Evolutionary conservation across 30 jellyfish, hydroid and myxozoan genomes (phyloP), one percentile per base, ranked within the genome.

Genomic region (Aurelia sp.): DNA sequence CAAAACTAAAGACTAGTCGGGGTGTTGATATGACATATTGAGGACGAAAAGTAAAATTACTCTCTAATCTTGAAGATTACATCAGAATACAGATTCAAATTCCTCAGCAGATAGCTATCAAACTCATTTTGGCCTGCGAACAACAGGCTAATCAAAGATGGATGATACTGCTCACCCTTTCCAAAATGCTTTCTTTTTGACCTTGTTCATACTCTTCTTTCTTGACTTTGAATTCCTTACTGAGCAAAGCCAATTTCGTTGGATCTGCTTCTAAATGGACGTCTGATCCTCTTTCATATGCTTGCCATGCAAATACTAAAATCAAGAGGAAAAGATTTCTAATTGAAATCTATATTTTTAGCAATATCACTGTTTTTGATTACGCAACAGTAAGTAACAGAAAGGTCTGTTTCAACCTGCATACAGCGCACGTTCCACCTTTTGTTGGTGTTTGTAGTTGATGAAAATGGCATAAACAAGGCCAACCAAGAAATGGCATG

Each of bases 261-360:
- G 99, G 99, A 81, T 96, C 99, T 8, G 99, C 98, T 70, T 86
- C 99, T 20, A 96, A 70, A 60, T 96, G 99, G 16, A 96, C 99
- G 80, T 96, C 99, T 11, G 98, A 97, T 5, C 99, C 99, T 62
- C 96, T 78, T 66, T 96, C 99, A 63, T 88, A 91, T 57, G 99
- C 99, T 35, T 96, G 95, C 98, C 98, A 91, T 13, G 99, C 98
- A 72, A 96, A 96, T 35, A 88, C 99, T 95, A 69, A 8, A 51
- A 64, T 10, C 22, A 22, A 30, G 18, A 12, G 62, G 3, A 72
- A 9, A 61, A 44, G 13, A 44, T 9, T 1, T 44, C 2, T 44
- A 2, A 41, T 76, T 4, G 5, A 76, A 24, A 4, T n/a, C 33
- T 53, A 1, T 0, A 38, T 4, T 38, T 0, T 38, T 38, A 5